Percentiles rank a stretch among this genome's conserved stretches.
Evolutionary conservation across 2,888 invertebrate genomes (phyloP).

Genomic region (Scaptomyza polygonia): DNA sequence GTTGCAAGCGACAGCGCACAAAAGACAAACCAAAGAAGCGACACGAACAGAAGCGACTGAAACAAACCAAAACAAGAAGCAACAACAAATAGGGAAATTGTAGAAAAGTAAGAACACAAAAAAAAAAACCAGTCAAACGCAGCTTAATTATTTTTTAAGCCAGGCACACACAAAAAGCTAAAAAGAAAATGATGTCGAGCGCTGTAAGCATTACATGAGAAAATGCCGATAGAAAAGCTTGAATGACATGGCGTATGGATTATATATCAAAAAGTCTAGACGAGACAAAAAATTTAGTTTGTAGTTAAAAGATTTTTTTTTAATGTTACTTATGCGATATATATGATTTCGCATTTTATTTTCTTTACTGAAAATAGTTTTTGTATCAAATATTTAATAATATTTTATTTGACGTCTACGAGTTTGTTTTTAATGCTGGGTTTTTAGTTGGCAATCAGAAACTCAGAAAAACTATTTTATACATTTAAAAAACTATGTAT

Average conservation of each 20-base stretch:
- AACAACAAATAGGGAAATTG: constrained; percentile 5
- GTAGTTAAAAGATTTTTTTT: background rate
- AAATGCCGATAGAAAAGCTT: background rate
- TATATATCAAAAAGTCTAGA: too few species aligned
- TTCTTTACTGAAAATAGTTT: too few species aligned
- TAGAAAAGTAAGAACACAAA: constrained; percentile 11
- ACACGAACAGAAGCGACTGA: constrained; percentile 22
- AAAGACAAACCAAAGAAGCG: constrained; percentile 36
- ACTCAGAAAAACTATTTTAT: background rate
- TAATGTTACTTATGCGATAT: too few species aligned
- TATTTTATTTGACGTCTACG: too few species aligned
- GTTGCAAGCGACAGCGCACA: constrained; percentile 53
- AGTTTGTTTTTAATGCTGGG: too few species aligned
- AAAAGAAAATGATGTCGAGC: background rate
- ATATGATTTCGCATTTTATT: too few species aligned
- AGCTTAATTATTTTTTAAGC: constrained; percentile 63
- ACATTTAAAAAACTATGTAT: background rate
- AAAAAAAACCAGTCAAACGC: constrained; percentile 35
- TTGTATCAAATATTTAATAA: too few species aligned
- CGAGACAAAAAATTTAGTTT: background rate
- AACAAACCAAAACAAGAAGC: constrained; percentile 5
- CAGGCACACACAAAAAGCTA: constrained; percentile 1
- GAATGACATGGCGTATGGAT: constrained; percentile 4
- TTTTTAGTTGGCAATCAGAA: too few species aligned
- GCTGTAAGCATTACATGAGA: background rate